Evolutionary conservation across 92 coral and sea anemone species (phyloP).

Genomic region (Heteractis magnifica): DNA sequence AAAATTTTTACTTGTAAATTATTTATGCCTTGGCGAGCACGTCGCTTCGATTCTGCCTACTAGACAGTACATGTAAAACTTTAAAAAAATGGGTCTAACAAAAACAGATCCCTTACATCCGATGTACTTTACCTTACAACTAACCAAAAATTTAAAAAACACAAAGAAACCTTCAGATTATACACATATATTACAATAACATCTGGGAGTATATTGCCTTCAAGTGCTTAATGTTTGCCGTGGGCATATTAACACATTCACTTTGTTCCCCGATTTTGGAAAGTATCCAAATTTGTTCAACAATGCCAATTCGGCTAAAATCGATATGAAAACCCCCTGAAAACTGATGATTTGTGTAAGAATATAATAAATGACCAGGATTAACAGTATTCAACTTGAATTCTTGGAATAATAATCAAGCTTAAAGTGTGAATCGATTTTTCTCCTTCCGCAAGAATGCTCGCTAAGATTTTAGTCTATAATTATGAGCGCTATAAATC

Average conservation of each 20-base stretch:
- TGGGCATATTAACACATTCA: background rate
- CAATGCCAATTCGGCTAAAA: background rate
- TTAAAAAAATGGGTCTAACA: constrained; percentile 3
- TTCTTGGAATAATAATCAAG: background rate
- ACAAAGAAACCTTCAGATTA: background rate
- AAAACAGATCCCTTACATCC: background rate
- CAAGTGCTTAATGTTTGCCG: background rate
- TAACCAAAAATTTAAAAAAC: background rate
- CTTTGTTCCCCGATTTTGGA: background rate
- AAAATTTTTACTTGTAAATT: constrained; percentile 7
- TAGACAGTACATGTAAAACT: background rate
- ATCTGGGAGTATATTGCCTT: background rate
- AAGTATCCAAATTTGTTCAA: background rate
- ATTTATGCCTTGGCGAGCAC: constrained; percentile 23
- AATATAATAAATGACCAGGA: background rate
- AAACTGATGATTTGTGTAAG: background rate
- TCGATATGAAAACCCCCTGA: background rate
- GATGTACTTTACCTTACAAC: background rate
- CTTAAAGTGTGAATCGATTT: background rate
- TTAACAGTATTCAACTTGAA: background rate
- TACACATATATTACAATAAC: constrained; percentile 8
- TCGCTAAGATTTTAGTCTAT: background rate
- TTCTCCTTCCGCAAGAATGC: background rate
- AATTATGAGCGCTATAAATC: background rate
- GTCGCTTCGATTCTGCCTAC: background rate